Evolutionary conservation across 2,888 invertebrate species (phyloP), one percentile per base, ranked within the genome.

Genomic region (Thereva nobilitata): DNA sequence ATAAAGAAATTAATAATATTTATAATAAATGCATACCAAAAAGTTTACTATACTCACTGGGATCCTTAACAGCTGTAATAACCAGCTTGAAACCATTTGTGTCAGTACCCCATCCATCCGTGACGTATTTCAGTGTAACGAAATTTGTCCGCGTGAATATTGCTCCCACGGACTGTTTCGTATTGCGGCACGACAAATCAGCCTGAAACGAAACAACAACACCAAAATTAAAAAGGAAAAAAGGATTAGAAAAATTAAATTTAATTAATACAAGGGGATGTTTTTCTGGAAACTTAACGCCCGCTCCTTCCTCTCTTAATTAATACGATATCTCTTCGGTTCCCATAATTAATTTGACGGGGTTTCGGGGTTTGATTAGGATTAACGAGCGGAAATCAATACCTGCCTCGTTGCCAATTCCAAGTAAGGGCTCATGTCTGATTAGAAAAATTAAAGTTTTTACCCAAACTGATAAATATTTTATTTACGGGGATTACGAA

Each of bases 41-140:
- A 8, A 3, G 2, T 7, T 10, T 5, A 35, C 38, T 41, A 63
- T 82, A 90, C 92, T 92, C 83, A 94, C 93, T 92, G 77, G 92
- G 91, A 86, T 94, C 94, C 82, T 95, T 95, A 78, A 95, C 92
- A 75, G 94, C 93, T 71, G 95, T 95, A 84, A 95, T 93, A 82
- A 95, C 90, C 77, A 95, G 87, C 76, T 91, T 91, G 85, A 95
- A 95, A 75, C 95, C 94, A 82, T 95, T 94, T 75, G 90, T 87
- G 80, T 92, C 91, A 70, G 93, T 93, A 72, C 94, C 95, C 93
- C 94, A 95, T 77, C 88, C 89, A 83, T 95, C 95, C 61, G 95
- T 95, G 77, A 93, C 91, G 84, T 95, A 95, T 82, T 92, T 93
- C 74, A 95, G 86, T 64, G 95, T 95, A 77, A 95, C 93, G 83